These are phyloP conservation scores for Hyppa rectilinea DNA, from an alignment of 2,888 invertebrate species.

Conservation along the genomic window DNA sequence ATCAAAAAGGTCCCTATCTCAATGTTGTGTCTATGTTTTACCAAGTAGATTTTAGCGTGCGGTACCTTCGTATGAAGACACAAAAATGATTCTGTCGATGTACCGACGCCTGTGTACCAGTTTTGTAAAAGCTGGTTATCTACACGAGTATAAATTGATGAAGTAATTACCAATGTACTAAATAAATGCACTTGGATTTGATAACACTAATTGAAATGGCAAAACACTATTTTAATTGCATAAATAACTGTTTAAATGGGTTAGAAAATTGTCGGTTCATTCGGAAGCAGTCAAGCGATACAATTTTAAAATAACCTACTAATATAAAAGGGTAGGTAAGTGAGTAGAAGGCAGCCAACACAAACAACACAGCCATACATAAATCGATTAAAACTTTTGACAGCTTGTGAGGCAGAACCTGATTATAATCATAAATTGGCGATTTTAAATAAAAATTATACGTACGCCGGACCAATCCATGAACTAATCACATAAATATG, in stretches of 20 bases:
- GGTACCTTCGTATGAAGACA: constrained; percentile 29
- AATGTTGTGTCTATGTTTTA: constrained; percentile 54
- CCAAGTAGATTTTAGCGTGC: constrained; percentile 42
- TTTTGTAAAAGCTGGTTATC: constrained; percentile 48
- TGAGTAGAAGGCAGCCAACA: constrained; percentile 48
- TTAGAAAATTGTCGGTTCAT: constrained; percentile 19
- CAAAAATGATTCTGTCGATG: constrained; percentile 25
- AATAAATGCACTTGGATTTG: constrained; percentile 37
- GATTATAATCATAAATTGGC: constrained; percentile 86
- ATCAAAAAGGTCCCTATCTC: constrained; percentile 33
- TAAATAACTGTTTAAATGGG: constrained; percentile 43
- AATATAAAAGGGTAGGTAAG: constrained; percentile 47
- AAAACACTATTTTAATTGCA: constrained; percentile 42
- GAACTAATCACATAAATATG: constrained; percentile 88
- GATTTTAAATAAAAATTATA: constrained; percentile 86
- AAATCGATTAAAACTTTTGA: constrained; percentile 68
- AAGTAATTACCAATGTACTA: constrained; percentile 42
- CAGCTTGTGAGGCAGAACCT: constrained; percentile 70
- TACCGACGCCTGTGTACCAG: constrained; percentile 19
- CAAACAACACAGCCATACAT: constrained; percentile 59
- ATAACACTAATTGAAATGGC: constrained; percentile 47
- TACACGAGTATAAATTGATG: constrained; percentile 45
- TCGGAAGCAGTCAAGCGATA: constrained; percentile 47
- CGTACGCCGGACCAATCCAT: constrained; percentile 78
- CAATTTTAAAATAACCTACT: constrained; percentile 37